Evolutionary conservation across 2,888 invertebrate species (phyloP).

Genomic region (Allygus modestus): DNA sequence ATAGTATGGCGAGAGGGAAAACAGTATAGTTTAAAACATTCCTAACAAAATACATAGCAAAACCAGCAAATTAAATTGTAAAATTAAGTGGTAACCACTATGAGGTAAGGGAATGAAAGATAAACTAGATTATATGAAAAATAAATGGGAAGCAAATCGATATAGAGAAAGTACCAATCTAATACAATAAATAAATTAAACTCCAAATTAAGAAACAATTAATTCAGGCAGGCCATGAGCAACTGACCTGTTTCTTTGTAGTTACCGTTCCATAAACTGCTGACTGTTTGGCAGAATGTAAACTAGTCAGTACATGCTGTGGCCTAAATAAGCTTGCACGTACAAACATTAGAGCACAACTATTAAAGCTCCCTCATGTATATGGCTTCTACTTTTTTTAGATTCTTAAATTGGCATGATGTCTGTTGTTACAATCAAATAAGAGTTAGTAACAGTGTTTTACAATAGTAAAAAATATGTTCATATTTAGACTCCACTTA

Average conservation of each 20-base stretch:
- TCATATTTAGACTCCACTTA: too few relatives aligned
- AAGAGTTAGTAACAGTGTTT: too few relatives aligned
- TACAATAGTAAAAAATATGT: too few relatives aligned
- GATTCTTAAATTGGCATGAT: too few relatives aligned
- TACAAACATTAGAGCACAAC: not conserved
- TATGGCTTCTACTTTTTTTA: not conserved
- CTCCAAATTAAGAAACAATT: not conserved
- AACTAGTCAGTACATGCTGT: slow-evolving; percentile 21
- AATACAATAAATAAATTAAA: not conserved
- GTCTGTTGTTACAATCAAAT: too few relatives aligned
- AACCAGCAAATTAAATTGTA: not conserved
- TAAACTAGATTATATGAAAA: not conserved
- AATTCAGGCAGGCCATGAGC: slow-evolving; percentile 29
- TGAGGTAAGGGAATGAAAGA: not conserved
- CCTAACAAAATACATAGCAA: slow-evolving; percentile 67
- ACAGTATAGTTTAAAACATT: not conserved
- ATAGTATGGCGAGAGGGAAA: not conserved
- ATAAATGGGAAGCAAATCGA: not conserved
- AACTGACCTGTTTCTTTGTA: slow-evolving; percentile 56
- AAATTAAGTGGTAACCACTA: slow-evolving; percentile 18
- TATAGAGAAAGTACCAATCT: not conserved
- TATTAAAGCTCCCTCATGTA: not conserved
- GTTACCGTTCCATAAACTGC: slow-evolving; percentile 47
- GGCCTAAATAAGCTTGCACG: not conserved
- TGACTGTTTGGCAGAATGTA: slow-evolving; percentile 54